Evolutionary conservation across 2,113 vertebrate genomes (phyloP), one percentile per base, ranked within the genome.

Genomic region (Petromus typicus): DNA sequence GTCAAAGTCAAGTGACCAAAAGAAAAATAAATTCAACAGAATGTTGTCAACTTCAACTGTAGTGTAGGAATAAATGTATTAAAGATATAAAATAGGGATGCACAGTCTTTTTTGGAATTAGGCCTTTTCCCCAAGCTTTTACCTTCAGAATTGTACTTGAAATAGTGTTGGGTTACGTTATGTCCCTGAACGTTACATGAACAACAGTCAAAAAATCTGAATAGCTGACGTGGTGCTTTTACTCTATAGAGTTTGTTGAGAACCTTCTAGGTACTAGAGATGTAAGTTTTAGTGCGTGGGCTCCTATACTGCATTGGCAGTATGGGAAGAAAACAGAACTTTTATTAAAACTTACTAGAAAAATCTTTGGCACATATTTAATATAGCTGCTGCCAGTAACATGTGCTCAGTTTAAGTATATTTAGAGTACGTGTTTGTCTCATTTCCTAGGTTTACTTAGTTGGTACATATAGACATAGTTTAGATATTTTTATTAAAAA

Each of bases 61-160:
- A n/a, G 27, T 2, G 1, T 63, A 66, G 87, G 37, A 88, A 57
- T 87, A 87, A 83, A 86, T 76, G 66, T 87, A 48, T 59, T 84
- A 84, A 86, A 63, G 23, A 23, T 40, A 56, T 2, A 75, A 43
- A 81, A 34, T 32, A 51, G 90, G 87, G 32, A 17, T 82, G 45
- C 12, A 56, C 37, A 61, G 59, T 76, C 1, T 40, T 80, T 92
- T 73, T 80, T 95, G 54, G 51, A 51, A 95, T 13, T 22, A 92
- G 22, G 66, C 32, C 34, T 51, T 51, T 32, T 34, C 10, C 13
- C 27, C 13, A 3, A 22, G 16, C 30, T 90, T 95, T 83, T 61
- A 57, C 57, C 32, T 95, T 93, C 16, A 67, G 34, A 75, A 89
- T 7, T 92, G 91, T 86, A 88, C 43, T 75, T 66, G 45, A 67